A percentile compares a stretch with the other conserved stretches of the same genome.
Conservation (phyloP, 2,797 vertebrate species). For the Sus cebifrons region DNA sequence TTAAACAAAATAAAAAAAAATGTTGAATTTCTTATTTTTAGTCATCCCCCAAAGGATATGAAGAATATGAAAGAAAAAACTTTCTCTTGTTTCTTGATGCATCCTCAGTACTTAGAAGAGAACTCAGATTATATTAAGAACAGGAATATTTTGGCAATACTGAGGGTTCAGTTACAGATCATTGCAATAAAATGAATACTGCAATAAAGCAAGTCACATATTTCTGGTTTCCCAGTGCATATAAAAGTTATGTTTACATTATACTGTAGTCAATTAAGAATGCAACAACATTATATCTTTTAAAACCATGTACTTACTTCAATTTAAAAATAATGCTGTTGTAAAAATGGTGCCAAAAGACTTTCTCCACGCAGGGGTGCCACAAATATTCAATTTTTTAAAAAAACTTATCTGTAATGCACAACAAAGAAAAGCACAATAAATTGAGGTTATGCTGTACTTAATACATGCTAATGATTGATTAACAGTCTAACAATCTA, state of each 20-base stretch:
- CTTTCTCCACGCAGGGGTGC: no score
- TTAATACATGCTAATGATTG: not conserved
- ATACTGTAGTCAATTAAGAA: not conserved
- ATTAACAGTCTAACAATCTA: not conserved
- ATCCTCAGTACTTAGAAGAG: not conserved
- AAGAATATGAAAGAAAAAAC: not conserved
- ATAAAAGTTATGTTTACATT: not conserved
- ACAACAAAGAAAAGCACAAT: not conserved
- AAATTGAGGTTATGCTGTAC: not conserved
- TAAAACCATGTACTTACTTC: not conserved
- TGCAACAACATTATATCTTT: not conserved
- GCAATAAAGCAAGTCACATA: not conserved
- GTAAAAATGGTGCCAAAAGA: not conserved
- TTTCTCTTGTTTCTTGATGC: not conserved
- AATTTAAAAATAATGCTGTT: not conserved
- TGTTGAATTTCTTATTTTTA: not conserved
- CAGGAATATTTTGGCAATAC: not conserved
- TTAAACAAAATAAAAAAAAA: not conserved
- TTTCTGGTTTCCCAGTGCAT: not conserved
- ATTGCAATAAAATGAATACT: not conserved
- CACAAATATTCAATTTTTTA: not conserved
- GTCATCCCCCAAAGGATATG: not conserved
- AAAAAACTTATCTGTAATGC: not conserved
- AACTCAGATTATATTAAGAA: not conserved
- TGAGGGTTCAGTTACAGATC: not conserved